A percentile compares a stretch with the other conserved stretches of the same genome.
phyloP scores from a whole-genome alignment of 2,113 vertebrate genomes.

The Micronycteris hirsuta region DNA sequence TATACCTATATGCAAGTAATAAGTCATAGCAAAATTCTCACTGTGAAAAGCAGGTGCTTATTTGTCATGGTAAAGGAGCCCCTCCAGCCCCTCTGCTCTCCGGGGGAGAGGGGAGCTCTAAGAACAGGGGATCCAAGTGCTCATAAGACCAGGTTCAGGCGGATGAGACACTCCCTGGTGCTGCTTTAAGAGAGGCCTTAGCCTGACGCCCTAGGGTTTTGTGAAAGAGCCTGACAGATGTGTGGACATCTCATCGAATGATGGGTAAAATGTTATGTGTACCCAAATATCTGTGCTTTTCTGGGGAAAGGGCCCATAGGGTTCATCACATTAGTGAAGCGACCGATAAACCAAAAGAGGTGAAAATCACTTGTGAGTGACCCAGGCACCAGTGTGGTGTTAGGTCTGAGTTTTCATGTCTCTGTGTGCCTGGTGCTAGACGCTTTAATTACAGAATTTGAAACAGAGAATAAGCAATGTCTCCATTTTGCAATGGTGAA shows the following conservation, averaged over 20 bases:
- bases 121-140: no score
- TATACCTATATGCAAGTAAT: neutral
- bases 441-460: slow-evolving; percentile 19
- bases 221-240: neutral
- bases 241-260: neutral
- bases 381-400: neutral
- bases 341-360: neutral
- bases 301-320: neutral
- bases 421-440: neutral
- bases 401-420: neutral
- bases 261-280: neutral
- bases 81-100: neutral
- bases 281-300: neutral
- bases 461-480: slow-evolving; percentile 1
- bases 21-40: neutral
- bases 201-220: neutral
- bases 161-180: neutral
- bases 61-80: neutral
- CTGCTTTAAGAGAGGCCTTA: neutral
- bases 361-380: neutral
- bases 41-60: neutral
- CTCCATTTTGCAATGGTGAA: neutral
- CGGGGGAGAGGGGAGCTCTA: neutral
- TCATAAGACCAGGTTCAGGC: neutral
- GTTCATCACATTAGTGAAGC: neutral